Evolutionary conservation across 2,797 vertebrate species (phyloP).

Genomic region (Pseudopleuronectes americanus): DNA sequence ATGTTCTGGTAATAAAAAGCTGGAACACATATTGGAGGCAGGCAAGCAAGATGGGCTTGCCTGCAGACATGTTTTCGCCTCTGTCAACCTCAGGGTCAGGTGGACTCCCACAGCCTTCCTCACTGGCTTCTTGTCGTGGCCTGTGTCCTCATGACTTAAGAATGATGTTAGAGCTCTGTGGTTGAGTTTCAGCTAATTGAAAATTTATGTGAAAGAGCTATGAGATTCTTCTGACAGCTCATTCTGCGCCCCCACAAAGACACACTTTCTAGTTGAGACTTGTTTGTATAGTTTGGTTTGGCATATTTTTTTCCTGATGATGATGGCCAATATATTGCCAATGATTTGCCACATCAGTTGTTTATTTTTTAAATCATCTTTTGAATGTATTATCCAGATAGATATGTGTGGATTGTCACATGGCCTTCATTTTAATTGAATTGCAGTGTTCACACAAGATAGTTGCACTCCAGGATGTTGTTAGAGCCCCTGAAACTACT

Average conservation of each 20-base stretch:
- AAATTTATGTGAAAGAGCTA: slow-evolving; percentile 43
- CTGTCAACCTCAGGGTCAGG: background rate
- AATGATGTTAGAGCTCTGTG: slow-evolving; percentile 31
- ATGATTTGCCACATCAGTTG: slow-evolving; percentile 3
- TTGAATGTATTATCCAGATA: slow-evolving; percentile 5
- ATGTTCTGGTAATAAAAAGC: too few relatives aligned
- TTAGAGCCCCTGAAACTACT: too few relatives aligned
- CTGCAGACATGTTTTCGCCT: background rate
- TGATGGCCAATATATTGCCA: background rate
- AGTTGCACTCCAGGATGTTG: too few relatives aligned
- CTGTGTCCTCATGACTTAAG: slow-evolving; percentile 36
- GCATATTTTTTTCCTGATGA: slow-evolving; percentile 1
- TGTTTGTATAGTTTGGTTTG: background rate
- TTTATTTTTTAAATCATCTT: slow-evolving; percentile 5
- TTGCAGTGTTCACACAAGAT: too few relatives aligned
- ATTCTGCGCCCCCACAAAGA: slow-evolving; percentile 7
- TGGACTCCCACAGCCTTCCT: too few relatives aligned
- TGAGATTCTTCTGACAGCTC: slow-evolving; percentile 28
- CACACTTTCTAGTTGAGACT: background rate
- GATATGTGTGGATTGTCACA: slow-evolving; percentile 14
- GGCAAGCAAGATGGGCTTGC: too few relatives aligned
- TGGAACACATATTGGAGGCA: too few relatives aligned
- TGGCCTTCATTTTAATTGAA: too few relatives aligned
- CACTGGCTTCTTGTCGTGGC: slow-evolving; percentile 4
- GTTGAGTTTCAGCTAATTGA: slow-evolving; percentile 47